phyloP scores from a whole-genome alignment of 2,888 invertebrate species.

The Pterostichus madidus region DNA sequence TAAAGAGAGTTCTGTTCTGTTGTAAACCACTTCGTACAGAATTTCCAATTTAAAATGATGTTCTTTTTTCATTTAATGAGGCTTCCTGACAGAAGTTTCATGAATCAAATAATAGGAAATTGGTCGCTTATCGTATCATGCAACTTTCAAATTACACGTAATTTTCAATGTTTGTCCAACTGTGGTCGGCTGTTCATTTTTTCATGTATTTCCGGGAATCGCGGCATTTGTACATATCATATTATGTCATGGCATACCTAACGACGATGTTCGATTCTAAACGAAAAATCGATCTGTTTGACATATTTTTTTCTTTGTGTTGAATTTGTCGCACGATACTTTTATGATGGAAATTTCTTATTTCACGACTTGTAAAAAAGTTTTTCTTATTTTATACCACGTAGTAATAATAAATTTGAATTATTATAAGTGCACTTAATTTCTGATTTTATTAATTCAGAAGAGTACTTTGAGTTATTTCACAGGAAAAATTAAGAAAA shows the following conservation, averaged over 20 bases:
- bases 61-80: conserved; percentile 7
- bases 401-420: too few species aligned
- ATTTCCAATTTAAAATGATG: conserved; percentile 14
- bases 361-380: too few species aligned
- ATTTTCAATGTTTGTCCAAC: conserved; percentile 46
- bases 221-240: not conserved
- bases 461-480: too few species aligned
- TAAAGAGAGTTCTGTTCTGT: too few species aligned
- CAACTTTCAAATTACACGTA: conserved; percentile 46
- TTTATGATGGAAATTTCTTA: too few species aligned
- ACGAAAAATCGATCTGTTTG: conserved; percentile 23
- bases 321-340: conserved; percentile 9
- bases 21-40: not conserved
- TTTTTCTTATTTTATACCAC: too few species aligned
- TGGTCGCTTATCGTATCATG: conserved; percentile 21
- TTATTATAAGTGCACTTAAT: too few species aligned
- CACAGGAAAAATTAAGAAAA: too few species aligned
- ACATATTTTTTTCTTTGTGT: not conserved
- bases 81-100: not conserved
- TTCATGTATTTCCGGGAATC: not conserved
- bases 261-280: not conserved
- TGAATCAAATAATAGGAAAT: conserved; percentile 42
- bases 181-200: conserved; percentile 11
- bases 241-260: not conserved
- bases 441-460: too few species aligned